Base-by-base conservation (phyloP, 2,113 vertebrate genomes). In the Seriola rivoliana region DNA sequence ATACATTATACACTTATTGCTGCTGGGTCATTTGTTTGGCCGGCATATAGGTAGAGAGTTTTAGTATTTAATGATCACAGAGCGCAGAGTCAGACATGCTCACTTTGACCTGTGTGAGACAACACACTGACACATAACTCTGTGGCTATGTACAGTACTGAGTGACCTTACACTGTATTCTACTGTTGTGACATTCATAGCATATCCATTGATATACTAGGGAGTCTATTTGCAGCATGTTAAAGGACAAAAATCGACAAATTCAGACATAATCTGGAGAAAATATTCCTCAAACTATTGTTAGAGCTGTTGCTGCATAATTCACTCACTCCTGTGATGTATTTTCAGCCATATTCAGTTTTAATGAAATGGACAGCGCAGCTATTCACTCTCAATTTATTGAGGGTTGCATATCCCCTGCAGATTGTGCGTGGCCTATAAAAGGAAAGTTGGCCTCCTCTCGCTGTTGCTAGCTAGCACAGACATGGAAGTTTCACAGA, bases 91-190 rank as follows among this genome's bases (percentile, higher is more conserved):
- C 16, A 77, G 60, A 82, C 50, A 69, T 23, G 32, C 70, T 54
- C 44, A 74, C 69, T 34, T 60, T 82, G 76, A 69, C 38, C 50
- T 54, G 21, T 44, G 21, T 40, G 23, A 81, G 21, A 62, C 38
- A 72, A 68, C 29, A 81, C 74, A 55, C 50, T 17, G 44, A 78
- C 81, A 60, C 60, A 71, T 69, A 50, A 50, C 69, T 63, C 21
- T 81, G 71, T 71, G 77, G 71, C 63, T 84, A 71, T 82, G 82
- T 89, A 82, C 81, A 86, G 85, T 80, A 85, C 77, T 81, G 90
- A 89, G 82, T 90, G 90, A 92, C 91, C 92, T 88, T 86, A 87
- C 89, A 92, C 92, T 94, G 91, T 89, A 90, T 90, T 77, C 68
- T 80, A 62, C 81, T 79, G 75, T 85, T 82, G 79, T 88, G 85